A percentile compares a stretch with the other conserved stretches of the same genome.
Conservation (phyloP, 2,797 vertebrate genomes). For the Acropternis orthonyx region DNA sequence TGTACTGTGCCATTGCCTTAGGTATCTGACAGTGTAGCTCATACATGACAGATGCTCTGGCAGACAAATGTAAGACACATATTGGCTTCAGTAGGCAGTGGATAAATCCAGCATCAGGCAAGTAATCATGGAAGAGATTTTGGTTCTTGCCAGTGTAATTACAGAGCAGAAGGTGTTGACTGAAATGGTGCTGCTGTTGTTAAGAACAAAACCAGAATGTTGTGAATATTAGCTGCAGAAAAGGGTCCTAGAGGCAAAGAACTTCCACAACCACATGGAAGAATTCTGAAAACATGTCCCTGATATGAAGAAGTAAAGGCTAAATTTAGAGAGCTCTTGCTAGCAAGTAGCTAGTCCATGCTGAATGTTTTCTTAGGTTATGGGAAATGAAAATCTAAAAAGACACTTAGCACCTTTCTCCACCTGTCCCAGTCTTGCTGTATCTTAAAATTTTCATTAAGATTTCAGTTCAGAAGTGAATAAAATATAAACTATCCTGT, state of each 20-base stretch:
- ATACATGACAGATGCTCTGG: not conserved
- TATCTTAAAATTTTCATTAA: slow-evolving; percentile 33
- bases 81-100: not conserved
- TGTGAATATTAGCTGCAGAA: not conserved
- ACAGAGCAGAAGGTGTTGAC: not conserved
- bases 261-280: rapidly evolving
- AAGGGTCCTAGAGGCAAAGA: not conserved
- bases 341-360: not conserved
- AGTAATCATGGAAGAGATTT: not conserved
- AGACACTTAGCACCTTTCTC: not conserved
- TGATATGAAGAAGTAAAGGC: not conserved
- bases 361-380: not conserved
- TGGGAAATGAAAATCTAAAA: slow-evolving; percentile 5
- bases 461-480: not conserved
- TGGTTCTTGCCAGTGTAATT: not conserved
- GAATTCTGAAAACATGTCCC: not conserved
- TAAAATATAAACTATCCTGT: not conserved
- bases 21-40: not conserved
- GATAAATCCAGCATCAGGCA: not conserved
- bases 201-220: not conserved
- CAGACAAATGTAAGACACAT: not conserved
- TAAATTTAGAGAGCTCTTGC: not conserved
- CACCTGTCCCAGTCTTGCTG: not conserved
- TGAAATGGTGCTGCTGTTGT: not conserved
- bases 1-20: not conserved